Evolutionary conservation across 2,797 vertebrate species (phyloP), one percentile per base, ranked within the genome.

Genomic region (Girardinus metallicus): DNA sequence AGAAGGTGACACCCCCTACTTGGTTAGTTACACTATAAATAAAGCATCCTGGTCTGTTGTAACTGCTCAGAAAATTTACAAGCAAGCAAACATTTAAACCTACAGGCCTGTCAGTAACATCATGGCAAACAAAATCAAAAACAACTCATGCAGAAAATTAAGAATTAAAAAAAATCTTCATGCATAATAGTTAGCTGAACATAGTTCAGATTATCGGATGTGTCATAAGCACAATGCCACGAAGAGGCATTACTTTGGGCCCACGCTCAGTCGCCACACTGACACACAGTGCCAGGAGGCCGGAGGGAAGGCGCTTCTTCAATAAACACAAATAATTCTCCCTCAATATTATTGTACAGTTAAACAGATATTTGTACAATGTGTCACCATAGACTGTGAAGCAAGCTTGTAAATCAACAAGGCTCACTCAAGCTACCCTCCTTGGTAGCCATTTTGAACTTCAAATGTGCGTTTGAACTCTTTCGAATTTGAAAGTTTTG

Each of bases 181-280:
- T 96, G 96, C 96, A 95, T 94, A 90, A 96, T 88, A 94, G 95
- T 97, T 96, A 96, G 96, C 98, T 99, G 98, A 99, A 99, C 98
- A 99, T 89, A 97, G 98, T 99, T 99, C 98, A 99, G 98, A 99
- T 97, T 97, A 98, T 97, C 93, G 95, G 96, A 97, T 98, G 96
- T 97, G 96, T 97, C 96, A 96, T 97, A 97, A 96, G 97, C 96
- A 97, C 96, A 98, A 98, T 97, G 97, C 98, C 96, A 95, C 93
- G 89, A 91, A 98, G 97, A 96, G 98, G 98, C 98, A 98, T 99
- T 98, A 97, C 97, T 96, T 96, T 97, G 95, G 96, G 96, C 96
- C 97, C 97, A 96, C 96, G 89, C 93, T 95, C 93, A 94, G 95
- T 95, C 16, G 96, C 96, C 87, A 86, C 80, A 82, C 96, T 95